Evolutionary conservation across 2,113 vertebrate species (phyloP).

Genomic region (Coturnix japonica): DNA sequence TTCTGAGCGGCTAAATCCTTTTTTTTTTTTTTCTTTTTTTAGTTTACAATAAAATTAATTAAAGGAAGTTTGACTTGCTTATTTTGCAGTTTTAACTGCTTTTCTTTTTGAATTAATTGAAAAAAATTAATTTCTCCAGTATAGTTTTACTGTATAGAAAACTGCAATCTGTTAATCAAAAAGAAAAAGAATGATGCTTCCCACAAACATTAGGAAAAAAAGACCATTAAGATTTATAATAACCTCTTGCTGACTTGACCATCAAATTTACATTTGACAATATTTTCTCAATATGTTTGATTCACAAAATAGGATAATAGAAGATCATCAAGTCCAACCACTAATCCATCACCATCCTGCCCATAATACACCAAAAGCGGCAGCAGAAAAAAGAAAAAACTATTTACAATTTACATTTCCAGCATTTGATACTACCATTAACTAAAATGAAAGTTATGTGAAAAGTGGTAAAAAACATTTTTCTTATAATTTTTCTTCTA

Average conservation of each 20-base stretch:
- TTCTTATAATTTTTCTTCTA: not conserved
- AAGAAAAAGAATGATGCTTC: not conserved
- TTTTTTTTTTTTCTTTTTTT: not conserved
- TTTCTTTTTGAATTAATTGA: conserved; percentile 15
- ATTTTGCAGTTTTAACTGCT: conserved; percentile 26
- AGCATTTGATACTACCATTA: not conserved
- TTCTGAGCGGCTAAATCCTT: conserved; percentile 11
- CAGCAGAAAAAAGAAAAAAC: not conserved
- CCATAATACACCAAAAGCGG: not conserved
- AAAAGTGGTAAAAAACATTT: not conserved
- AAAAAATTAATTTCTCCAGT: conserved; percentile 25
- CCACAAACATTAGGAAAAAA: not conserved
- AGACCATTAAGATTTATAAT: not conserved
- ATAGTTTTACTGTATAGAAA: conserved; percentile 2
- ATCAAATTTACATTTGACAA: not conserved
- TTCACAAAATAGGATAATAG: not conserved
- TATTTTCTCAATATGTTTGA: not conserved
- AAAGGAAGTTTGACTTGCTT: conserved; percentile 43
- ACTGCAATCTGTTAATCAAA: conserved; percentile 5
- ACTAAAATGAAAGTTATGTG: not conserved
- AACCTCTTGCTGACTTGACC: not conserved
- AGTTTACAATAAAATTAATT: conserved; percentile 50
- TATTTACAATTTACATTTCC: not conserved
- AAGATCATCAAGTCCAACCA: not conserved
- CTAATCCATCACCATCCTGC: not conserved